These are phyloP conservation scores for Micrasema longulum DNA, from an alignment of 1,140 invertebrate species.

Conservation along the genomic window DNA sequence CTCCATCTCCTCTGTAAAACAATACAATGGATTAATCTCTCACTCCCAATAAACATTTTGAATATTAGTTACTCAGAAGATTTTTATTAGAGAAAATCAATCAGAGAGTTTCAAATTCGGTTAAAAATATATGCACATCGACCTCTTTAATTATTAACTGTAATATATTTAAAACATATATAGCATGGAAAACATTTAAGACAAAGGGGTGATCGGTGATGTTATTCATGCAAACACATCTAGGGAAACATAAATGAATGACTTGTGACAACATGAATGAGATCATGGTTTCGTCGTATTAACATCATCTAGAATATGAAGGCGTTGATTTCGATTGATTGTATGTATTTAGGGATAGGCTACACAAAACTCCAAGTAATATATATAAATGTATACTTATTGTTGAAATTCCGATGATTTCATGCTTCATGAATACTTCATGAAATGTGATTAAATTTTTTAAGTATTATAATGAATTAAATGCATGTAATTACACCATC, in stretches of 20 bases:
- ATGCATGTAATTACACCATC: constrained; percentile 44
- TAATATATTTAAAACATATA: constrained; percentile 41
- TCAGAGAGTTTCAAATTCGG: constrained; percentile 49
- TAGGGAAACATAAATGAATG: constrained; percentile 47
- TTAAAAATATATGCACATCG: constrained; percentile 52
- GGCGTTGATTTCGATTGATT: constrained; percentile 6
- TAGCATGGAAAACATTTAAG: constrained; percentile 50
- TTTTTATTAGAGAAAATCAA: constrained; percentile 51
- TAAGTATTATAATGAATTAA: constrained; percentile 42
- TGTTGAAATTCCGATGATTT: constrained; percentile 47
- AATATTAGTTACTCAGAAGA: constrained; percentile 49
- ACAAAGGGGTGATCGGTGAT: constrained; percentile 45
- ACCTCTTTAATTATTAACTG: constrained; percentile 33
- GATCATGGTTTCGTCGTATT: constrained; percentile 50
- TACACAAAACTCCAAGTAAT: constrained; percentile 37
- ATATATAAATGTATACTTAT: constrained; percentile 28
- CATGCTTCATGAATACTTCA: constrained; percentile 45
- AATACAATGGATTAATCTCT: constrained; percentile 22
- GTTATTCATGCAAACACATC: constrained; percentile 54
- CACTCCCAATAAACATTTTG: constrained; percentile 18
- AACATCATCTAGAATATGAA: constrained; percentile 23
- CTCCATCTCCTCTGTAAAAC: constrained; percentile 66
- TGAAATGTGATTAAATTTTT: constrained; percentile 36
- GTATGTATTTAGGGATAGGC: constrained; percentile 14
- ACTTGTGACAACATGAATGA: constrained; percentile 52